These are phyloP conservation scores for Incurvaria masculella DNA, from an alignment of 2,888 invertebrate genomes.

Conservation along the genomic window DNA sequence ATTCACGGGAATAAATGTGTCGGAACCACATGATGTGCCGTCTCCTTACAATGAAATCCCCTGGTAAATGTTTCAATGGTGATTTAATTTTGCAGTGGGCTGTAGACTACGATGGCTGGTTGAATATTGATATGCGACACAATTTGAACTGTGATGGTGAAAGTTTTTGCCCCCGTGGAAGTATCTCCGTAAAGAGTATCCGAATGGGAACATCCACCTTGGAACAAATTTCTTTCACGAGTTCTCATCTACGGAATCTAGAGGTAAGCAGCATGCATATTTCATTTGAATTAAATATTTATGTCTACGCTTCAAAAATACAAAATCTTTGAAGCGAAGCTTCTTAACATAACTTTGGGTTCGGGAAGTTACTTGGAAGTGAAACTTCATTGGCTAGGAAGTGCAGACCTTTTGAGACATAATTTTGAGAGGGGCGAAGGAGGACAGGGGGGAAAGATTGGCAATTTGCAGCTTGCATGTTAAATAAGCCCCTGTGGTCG, in stretches of 20 bases:
- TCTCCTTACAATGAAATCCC: too few species aligned
- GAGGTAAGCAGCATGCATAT: slow-evolving; percentile 34
- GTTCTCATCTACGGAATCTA: slow-evolving; percentile 53
- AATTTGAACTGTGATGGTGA: slow-evolving; percentile 55
- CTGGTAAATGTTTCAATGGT: too few species aligned
- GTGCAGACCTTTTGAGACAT: background rate
- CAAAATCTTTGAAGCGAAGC: background rate
- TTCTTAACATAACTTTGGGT: background rate
- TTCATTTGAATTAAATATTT: background rate
- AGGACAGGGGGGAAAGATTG: too few species aligned
- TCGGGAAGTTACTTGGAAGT: background rate
- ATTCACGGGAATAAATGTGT: too few species aligned
- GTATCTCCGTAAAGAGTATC: slow-evolving; percentile 67
- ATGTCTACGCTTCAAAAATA: background rate
- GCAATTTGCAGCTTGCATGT: too few species aligned
- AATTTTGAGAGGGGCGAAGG: background rate
- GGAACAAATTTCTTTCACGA: slow-evolving; percentile 58
- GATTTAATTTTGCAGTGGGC: slow-evolving; percentile 34
- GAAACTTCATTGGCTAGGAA: background rate
- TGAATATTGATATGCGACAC: slow-evolving; percentile 69
- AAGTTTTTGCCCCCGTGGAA: slow-evolving; percentile 63
- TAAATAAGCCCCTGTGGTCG: too few species aligned
- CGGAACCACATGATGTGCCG: too few species aligned
- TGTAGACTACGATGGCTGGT: slow-evolving; percentile 72
- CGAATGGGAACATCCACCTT: slow-evolving; percentile 61